Evolutionary conservation across 2,888 invertebrate genomes (phyloP).

Genomic region (Escarpia spicata): DNA sequence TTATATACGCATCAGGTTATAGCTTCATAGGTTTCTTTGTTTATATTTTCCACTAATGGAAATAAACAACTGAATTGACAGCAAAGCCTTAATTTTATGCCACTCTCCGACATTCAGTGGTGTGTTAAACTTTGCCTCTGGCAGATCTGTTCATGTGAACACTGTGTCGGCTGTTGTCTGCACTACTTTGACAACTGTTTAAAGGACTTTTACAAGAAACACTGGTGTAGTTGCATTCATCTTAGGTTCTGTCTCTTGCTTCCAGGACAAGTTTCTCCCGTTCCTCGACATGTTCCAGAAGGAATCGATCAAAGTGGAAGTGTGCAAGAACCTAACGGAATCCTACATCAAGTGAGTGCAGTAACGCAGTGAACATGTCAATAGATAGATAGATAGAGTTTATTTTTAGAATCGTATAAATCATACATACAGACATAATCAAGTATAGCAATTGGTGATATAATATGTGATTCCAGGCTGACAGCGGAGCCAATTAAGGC

Average conservation of each 20-base stretch:
- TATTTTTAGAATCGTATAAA: too few species aligned
- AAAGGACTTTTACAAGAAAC: background rate
- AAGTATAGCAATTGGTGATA: too few species aligned
- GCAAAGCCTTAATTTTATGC: too few species aligned
- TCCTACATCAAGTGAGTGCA: constrained; percentile 27
- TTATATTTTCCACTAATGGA: too few species aligned
- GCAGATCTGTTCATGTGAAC: background rate
- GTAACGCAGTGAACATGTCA: background rate
- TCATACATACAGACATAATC: too few species aligned
- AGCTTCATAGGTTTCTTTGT: too few species aligned
- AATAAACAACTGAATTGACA: too few species aligned
- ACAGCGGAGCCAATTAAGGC: too few species aligned
- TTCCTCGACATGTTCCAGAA: constrained; percentile 89
- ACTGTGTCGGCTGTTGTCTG: background rate
- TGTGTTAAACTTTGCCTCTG: too few species aligned
- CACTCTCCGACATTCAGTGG: too few species aligned
- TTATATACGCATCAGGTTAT: too few species aligned
- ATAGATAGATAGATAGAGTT: background rate
- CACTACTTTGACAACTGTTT: background rate
- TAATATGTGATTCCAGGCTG: too few species aligned
- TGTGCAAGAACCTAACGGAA: constrained; percentile 65
- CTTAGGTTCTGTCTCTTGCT: constrained; percentile 47
- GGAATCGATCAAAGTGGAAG: constrained; percentile 77
- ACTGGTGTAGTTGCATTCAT: background rate
- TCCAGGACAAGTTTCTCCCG: constrained; percentile 88